Base-by-base conservation (phyloP, 1,140 invertebrate genomes). In the Piezodorus guildinii region DNA sequence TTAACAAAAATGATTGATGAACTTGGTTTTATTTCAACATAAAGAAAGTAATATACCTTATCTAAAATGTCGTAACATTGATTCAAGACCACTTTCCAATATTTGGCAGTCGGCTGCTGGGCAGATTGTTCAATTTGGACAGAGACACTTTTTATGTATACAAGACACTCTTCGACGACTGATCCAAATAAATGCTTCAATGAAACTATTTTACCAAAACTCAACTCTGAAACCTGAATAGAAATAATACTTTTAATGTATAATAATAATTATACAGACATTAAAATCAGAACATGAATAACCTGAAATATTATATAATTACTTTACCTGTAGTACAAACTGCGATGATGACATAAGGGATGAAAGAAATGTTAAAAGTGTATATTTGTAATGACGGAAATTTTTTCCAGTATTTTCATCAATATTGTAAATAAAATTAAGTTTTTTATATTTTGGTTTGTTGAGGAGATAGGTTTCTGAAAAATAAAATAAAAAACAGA, bases 311-410 rank as follows among this genome's bases (percentile, higher is more conserved):
- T 39, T 39, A 39, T 39, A 10, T 4, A 39, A 39, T 39, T 39
- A 39, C 25, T 23, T 54, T 54, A 75, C 77, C 75, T 84, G 78
- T 52, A 79, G 79, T n/a, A 90, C 79, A 71, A 91, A 88, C 44
- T 82, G 75, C 0, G 78, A 70, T 3, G 80, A 81, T 9, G 84
- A 82, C 17, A 91, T 75, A 1, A 90, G 74, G 21, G 77, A 77
- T 6, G 82, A 81, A 4, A 91, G 75, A 68, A 88, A 87, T 30
- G 83, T 83, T 2, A 91, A 73, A 17, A 85, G 77, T 0, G 83
- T 80, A 69, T 90, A 91, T 76, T 88, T 92, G 69, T 87, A 93
- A 71, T 91, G 85, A 15, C 88, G 77, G 65, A 92, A 73, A 65
- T 91, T 85, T 71, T 90, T 86, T 2, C 83, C 77, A 3, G 81